phyloP scores from a whole-genome alignment of 2,888 invertebrate genomes.

The Lasioglossum morio region DNA sequence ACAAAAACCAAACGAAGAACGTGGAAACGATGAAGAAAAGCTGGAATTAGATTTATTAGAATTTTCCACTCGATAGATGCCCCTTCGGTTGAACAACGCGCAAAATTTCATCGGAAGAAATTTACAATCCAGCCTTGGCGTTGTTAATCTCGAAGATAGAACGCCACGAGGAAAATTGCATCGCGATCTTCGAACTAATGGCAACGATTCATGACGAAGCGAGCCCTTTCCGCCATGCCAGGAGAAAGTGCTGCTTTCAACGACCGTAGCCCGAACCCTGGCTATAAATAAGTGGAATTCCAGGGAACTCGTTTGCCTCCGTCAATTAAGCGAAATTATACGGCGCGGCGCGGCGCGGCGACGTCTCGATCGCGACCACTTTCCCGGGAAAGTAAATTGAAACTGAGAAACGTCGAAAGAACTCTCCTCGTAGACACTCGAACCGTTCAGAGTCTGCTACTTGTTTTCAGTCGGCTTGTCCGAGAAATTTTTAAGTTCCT shows the following conservation, averaged over 20 bases:
- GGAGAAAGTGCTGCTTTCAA: background rate
- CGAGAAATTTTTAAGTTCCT: background rate
- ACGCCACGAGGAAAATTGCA: background rate
- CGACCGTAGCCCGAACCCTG: background rate
- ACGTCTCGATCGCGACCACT: background rate
- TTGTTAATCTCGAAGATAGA: slow-evolving; percentile 24
- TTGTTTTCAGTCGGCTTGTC: background rate
- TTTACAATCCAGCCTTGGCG: slow-evolving; percentile 7
- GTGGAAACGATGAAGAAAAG: too few relatives aligned
- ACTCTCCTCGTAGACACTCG: background rate
- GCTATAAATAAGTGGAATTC: slow-evolving; percentile 29
- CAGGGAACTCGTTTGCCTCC: slow-evolving; percentile 21
- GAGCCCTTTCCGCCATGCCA: background rate
- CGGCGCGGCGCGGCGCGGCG: background rate
- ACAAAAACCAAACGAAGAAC: too few relatives aligned
- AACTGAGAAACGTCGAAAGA: background rate
- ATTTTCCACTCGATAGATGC: background rate
- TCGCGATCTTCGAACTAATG: slow-evolving; percentile 13
- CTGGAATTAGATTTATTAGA: background rate
- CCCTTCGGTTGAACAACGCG: background rate
- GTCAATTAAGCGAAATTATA: slow-evolving; percentile 29
- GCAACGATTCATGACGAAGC: background rate
- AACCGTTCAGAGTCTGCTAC: background rate
- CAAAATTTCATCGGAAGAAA: background rate
- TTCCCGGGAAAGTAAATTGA: background rate